Evolutionary conservation across 2,888 invertebrate species (phyloP).

Genomic region (Acanthosoma haemorrhoidale): DNA sequence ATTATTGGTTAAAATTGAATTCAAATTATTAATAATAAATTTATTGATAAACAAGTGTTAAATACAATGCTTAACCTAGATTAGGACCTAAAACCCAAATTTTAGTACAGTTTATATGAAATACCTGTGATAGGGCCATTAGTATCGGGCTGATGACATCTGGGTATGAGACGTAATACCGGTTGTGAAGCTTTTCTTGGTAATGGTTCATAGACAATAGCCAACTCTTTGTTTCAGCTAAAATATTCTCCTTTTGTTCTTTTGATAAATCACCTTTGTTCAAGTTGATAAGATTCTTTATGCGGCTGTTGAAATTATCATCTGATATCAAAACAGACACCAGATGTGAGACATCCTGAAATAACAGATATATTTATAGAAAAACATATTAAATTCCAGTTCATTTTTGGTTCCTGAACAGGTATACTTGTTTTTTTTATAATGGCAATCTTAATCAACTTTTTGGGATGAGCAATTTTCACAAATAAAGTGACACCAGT

Average conservation of each 20-base stretch:
- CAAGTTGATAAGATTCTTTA: conserved; percentile 26
- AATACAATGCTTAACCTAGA: background rate
- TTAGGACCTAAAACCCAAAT: background rate
- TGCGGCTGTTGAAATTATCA: conserved; percentile 29
- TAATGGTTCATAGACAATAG: conserved; percentile 54
- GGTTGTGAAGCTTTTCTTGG: conserved; percentile 52
- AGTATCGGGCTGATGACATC: conserved; percentile 71
- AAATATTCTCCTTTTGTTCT: conserved; percentile 41
- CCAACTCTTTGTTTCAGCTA: conserved; percentile 52
- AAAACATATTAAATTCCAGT: background rate
- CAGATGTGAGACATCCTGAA: conserved; percentile 52
- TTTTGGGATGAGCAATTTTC: too few relatives aligned
- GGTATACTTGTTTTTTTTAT: too few relatives aligned
- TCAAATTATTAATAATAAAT: background rate
- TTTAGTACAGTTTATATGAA: background rate
- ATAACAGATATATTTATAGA: conserved; percentile 38
- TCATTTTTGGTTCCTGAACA: too few relatives aligned
- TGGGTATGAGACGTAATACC: conserved; percentile 63
- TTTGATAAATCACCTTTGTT: background rate
- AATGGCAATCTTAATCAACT: too few relatives aligned
- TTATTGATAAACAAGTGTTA: background rate
- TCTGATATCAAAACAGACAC: conserved; percentile 45
- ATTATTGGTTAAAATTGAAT: background rate
- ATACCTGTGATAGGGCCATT: conserved; percentile 60
- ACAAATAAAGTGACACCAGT: too few relatives aligned